Conservation (phyloP, 2,888 invertebrate genomes). For the Drosophila mulleri region DNA sequence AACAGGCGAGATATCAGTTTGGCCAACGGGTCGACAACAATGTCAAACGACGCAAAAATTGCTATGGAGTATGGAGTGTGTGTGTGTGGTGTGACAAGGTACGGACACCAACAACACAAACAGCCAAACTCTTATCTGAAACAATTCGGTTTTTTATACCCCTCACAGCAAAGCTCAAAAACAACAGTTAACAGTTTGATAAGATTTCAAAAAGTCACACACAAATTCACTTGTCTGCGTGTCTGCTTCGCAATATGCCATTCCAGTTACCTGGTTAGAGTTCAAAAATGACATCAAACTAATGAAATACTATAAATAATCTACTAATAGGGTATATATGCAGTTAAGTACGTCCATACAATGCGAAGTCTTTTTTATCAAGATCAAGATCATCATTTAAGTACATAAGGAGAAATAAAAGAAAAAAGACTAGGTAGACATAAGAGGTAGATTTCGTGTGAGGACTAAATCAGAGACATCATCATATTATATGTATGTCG, state of each 20-base stretch:
- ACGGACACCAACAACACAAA: constrained; percentile 38
- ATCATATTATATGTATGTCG: not conserved
- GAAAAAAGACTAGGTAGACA: not conserved
- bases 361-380: not conserved
- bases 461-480: not conserved
- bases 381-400: not conserved
- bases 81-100: constrained; percentile 20
- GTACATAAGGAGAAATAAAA: not conserved
- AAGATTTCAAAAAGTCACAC: constrained; percentile 63
- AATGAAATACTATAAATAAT: constrained; percentile 1
- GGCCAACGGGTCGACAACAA: constrained; percentile 28
- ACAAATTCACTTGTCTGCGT: constrained; percentile 60
- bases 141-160: constrained; percentile 31
- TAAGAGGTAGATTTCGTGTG: not conserved
- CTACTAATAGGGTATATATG: not conserved
- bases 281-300: constrained; percentile 12
- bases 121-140: constrained; percentile 62
- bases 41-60: constrained; percentile 41
- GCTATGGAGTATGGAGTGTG: constrained; percentile 12
- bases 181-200: constrained; percentile 71
- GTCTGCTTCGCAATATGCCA: constrained; percentile 41
- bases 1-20: constrained; percentile 43
- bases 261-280: constrained; percentile 26
- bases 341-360: not conserved
- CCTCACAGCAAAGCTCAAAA: constrained; percentile 68